Evolutionary conservation across 2,797 vertebrate genomes (phyloP).

Genomic region (Malacoraja senta): DNA sequence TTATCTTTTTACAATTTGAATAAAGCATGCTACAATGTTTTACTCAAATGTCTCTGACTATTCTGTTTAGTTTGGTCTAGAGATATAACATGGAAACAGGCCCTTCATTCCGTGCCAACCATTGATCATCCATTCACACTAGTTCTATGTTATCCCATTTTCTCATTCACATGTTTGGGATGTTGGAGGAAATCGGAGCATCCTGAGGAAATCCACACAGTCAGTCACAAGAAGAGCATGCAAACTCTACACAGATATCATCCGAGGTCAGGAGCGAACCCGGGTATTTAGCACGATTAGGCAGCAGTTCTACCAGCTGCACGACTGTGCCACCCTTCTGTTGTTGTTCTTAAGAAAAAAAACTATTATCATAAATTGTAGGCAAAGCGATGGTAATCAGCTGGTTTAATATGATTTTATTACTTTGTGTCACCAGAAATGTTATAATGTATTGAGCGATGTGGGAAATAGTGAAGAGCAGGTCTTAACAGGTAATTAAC

Average conservation of each 20-base stretch:
- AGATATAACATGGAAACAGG: no score
- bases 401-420: not conserved
- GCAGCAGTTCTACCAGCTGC: no score
- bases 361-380: not conserved
- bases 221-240: no score
- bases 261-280: no score
- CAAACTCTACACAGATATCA: no score
- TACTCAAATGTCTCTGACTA: not conserved
- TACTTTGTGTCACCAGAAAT: not conserved
- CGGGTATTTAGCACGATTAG: no score
- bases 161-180: no score
- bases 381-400: not conserved
- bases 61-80: not conserved
- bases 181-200: no score
- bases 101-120: no score
- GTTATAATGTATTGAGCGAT: not conserved
- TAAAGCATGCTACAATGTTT: not conserved
- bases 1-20: not conserved
- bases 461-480: not conserved
- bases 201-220: no score
- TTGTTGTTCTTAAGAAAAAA: not conserved
- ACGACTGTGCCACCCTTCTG: not conserved
- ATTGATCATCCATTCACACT: no score
- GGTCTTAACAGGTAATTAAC: not conserved
- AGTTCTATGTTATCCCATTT: no score